Evolutionary conservation across 2,113 vertebrate genomes (phyloP).

Genomic region (Siphamia tubifer): DNA sequence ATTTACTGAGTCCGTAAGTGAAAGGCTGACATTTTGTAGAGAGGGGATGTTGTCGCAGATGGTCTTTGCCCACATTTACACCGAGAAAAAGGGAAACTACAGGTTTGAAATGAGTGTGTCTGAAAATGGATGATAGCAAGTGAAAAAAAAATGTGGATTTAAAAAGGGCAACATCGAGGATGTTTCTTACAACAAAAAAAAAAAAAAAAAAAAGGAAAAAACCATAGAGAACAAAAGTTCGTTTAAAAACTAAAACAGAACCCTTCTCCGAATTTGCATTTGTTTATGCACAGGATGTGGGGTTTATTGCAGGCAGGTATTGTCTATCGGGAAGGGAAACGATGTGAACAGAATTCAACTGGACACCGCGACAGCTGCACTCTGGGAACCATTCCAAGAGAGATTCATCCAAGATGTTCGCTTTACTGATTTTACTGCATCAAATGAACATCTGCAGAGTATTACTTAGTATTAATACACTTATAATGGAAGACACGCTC

Average conservation of each 20-base stretch:
- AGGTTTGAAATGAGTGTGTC: constrained; percentile 39
- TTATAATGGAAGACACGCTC: constrained; percentile 62
- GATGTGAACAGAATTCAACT: constrained; percentile 87
- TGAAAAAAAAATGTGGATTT: constrained; percentile 61
- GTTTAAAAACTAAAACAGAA: constrained; percentile 34
- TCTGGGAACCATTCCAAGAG: constrained; percentile 71
- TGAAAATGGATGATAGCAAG: constrained; percentile 43
- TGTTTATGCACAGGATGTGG: constrained; percentile 77
- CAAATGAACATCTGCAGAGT: constrained; percentile 65
- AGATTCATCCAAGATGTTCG: constrained; percentile 70
- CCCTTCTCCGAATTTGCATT: constrained; percentile 76
- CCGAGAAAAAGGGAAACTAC: constrained; percentile 11
- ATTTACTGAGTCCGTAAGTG: constrained; percentile 27
- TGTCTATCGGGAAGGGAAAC: constrained; percentile 78
- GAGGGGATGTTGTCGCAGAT: neutral
- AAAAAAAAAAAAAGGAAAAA: constrained; percentile 58
- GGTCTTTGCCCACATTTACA: neutral
- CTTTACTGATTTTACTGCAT: constrained; percentile 55
- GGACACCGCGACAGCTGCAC: constrained; percentile 85
- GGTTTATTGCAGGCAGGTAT: constrained; percentile 82
- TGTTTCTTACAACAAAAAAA: constrained; percentile 68
- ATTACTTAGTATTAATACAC: constrained; percentile 77
- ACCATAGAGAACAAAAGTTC: constrained; percentile 46
- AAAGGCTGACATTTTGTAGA: constrained; percentile 29
- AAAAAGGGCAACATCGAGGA: constrained; percentile 86